A percentile compares a stretch with the other conserved stretches of the same genome.
These are phyloP conservation scores for Eueides isabella DNA, from an alignment of 1,140 invertebrate genomes.

Conservation along the genomic window DNA sequence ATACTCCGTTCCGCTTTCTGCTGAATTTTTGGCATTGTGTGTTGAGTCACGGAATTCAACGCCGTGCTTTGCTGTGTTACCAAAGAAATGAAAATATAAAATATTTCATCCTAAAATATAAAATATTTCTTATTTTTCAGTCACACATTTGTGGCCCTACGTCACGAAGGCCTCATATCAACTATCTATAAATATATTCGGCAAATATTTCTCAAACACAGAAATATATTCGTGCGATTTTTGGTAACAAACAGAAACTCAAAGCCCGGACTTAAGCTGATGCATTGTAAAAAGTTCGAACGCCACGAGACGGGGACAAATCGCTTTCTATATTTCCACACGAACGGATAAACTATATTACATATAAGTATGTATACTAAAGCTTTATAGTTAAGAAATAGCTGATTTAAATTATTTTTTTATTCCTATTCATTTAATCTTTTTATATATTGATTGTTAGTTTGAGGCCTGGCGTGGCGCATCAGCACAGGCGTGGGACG, in stretches of 20 bases:
- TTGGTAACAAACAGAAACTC: neutral
- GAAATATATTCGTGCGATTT: neutral
- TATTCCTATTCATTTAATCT: no score
- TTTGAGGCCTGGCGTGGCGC: neutral
- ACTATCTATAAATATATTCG: neutral
- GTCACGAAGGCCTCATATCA: no score
- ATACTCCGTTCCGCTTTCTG: no score
- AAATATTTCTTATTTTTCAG: no score
- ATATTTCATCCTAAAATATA: no score
- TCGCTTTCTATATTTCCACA: neutral
- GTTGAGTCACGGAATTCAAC: no score
- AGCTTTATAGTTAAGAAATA: neutral
- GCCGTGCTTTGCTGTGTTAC: no score
- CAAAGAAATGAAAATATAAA: no score
- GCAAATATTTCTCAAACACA: neutral
- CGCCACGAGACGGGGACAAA: slow-evolving; percentile 9
- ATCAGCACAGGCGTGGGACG: neutral
- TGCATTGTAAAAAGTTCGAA: slow-evolving; percentile 7
- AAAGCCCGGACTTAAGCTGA: slow-evolving; percentile 2
- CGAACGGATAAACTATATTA: neutral
- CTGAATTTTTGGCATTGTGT: no score
- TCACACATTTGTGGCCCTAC: no score
- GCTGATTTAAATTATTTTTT: no score
- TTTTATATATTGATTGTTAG: no score
- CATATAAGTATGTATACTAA: neutral